Evolutionary conservation across 2,797 vertebrate species (phyloP), one percentile per base, ranked within the genome.

Genomic region (Gobionotothen gibberifrons): DNA sequence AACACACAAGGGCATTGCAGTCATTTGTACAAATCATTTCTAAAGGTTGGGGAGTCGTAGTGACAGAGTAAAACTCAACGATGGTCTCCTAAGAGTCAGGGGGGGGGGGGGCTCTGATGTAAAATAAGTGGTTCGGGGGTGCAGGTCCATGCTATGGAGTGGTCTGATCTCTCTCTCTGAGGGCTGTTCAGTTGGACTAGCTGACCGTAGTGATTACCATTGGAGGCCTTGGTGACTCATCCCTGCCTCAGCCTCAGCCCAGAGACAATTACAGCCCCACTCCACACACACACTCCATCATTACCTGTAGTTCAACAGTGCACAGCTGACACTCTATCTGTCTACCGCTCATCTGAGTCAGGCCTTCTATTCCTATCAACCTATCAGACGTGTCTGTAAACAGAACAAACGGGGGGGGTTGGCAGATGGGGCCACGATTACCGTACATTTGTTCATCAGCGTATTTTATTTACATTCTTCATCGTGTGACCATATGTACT

Each of bases 161-260:
- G 32, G 32, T 68, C 55, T 47, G 69, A 56, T 80, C 67, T 66
- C 47, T 69, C 65, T 36, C 66, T 82, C 67, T 2, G 8, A 82
- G 71, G 51, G 62, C 32, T 76, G 81, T 81, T 78, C 68, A 84
- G 83, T 78, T 83, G 76, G 72, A 75, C 75, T 42, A 79, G 73
- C 74, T 59, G 67, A 57, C 49, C 63, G 7, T 53, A 29, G 66
- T 82, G 82, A 92, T 90, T 91, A 90, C 83, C 80, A 86, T 87
- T 84, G 2, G 51, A 71, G 67, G 72, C 76, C 49, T 19, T 26
- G 59, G 76, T 93, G 91, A 93, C 68, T 93, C 89, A 90, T 86
- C 60, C 14, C 57, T 52, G 64, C 79, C 79, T 84, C 76, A 58
- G 74, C 72, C 26, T 85, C 70, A 62, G 76, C 73, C 70, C 73